These are phyloP conservation scores for Mastomys natalensis DNA, from an alignment of 2,113 vertebrate species.

Conservation along the genomic window DNA sequence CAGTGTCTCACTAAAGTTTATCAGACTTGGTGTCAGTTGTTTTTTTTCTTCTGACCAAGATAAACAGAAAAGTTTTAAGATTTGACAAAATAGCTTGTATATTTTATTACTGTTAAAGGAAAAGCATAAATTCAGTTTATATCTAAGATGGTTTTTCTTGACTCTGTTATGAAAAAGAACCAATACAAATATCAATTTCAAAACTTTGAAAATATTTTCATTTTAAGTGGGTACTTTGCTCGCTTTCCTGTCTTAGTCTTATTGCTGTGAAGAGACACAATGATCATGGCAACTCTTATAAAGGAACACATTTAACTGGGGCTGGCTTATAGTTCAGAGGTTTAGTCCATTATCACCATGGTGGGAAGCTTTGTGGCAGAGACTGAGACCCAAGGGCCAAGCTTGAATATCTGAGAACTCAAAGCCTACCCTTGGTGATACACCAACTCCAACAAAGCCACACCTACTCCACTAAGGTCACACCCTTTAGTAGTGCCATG, in stretches of 20 bases:
- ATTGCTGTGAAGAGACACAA: neutral
- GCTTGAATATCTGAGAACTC: neutral
- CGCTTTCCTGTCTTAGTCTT: neutral
- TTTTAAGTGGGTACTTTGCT: conserved; percentile 50
- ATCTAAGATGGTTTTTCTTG: conserved; percentile 11
- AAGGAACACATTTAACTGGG: neutral
- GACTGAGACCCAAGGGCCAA: neutral
- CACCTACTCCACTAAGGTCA: neutral
- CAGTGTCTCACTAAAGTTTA: neutral
- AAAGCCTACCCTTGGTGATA: neutral
- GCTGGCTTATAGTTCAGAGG: too few relatives aligned
- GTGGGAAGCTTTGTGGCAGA: neutral
- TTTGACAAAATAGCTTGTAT: neutral
- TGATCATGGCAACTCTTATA: neutral
- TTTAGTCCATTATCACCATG: neutral
- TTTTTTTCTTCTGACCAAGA: neutral
- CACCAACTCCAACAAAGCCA: neutral
- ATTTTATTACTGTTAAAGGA: neutral
- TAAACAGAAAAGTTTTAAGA: neutral
- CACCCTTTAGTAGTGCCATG: neutral
- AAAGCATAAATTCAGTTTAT: neutral
- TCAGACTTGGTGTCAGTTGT: neutral
- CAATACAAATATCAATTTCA: neutral
- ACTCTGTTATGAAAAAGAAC: conserved; percentile 4
- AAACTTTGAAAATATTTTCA: conserved; percentile 9